These are phyloP conservation scores for Phasia obesa DNA, from an alignment of 2,888 invertebrate genomes.

Conservation along the genomic window DNA sequence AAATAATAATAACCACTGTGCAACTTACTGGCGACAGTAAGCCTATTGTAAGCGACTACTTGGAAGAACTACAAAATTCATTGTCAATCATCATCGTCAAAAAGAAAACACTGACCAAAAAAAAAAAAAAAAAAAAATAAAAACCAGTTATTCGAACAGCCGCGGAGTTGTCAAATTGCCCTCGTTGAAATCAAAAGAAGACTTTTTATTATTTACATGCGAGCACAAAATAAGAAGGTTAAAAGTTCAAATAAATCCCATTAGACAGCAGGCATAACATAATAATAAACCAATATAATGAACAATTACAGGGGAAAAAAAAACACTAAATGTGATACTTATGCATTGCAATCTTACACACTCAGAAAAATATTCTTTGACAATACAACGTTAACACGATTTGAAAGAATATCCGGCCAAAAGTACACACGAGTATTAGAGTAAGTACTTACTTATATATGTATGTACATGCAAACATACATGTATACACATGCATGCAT, in stretches of 20 bases:
- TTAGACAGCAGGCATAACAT: conserved; percentile 32
- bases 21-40: no score
- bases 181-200: no score
- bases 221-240: conserved; percentile 40
- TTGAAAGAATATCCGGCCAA: conserved; percentile 65
- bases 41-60: no score
- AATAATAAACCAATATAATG: conserved; percentile 22
- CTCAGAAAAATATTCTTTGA: background rate
- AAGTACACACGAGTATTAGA: conserved; percentile 3
- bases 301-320: background rate
- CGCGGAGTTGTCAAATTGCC: no score
- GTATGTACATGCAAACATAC: background rate
- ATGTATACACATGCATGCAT: background rate
- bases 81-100: no score
- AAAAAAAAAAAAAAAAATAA: no score
- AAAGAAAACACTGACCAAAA: no score
- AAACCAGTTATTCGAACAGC: no score
- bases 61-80: no score
- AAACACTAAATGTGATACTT: conserved; percentile 31
- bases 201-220: background rate
- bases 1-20: no score
- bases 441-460: background rate
- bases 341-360: conserved; percentile 7
- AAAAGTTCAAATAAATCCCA: conserved; percentile 59
- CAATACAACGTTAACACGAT: conserved; percentile 49